A percentile compares a stretch with the other conserved stretches of the same genome.
These are phyloP conservation scores for Pipistrellus kuhlii DNA, from an alignment of 2,797 vertebrate genomes.

Conservation along the genomic window DNA sequence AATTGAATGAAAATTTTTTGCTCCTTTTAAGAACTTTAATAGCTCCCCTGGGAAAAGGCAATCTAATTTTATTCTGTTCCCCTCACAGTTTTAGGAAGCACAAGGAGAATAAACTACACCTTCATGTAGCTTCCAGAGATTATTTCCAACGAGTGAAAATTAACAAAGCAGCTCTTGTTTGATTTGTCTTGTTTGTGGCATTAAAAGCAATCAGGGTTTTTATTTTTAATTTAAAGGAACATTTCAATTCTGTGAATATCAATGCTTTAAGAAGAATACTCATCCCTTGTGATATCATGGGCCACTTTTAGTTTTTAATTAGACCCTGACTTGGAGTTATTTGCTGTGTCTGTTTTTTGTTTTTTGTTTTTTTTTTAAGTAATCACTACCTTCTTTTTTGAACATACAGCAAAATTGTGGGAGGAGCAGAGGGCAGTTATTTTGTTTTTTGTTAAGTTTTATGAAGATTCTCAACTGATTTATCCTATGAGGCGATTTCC, in stretches of 20 bases:
- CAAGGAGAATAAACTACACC: conserved; percentile 43
- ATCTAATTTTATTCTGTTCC: conserved; percentile 38
- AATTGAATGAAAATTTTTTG: conserved; percentile 83
- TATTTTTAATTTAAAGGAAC: conserved; percentile 75
- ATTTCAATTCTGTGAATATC: conserved; percentile 63
- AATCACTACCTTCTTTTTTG: conserved; percentile 11
- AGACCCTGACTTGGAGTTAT: conserved; percentile 51
- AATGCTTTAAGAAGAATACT: conserved; percentile 54
- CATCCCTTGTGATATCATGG: conserved; percentile 29
- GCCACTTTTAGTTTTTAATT: conserved; percentile 45
- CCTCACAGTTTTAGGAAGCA: conserved; percentile 49
- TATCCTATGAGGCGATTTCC: background rate
- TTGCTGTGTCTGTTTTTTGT: conserved; percentile 32
- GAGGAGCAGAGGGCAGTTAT: background rate
- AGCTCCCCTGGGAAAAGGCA: conserved; percentile 42
- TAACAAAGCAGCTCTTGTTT: conserved; percentile 81
- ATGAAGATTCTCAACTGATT: conserved; percentile 49
- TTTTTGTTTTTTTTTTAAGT: conserved; percentile 54
- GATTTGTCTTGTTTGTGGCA: conserved; percentile 83
- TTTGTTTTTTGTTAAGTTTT: conserved; percentile 53
- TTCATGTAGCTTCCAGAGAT: conserved; percentile 70
- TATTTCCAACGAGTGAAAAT: conserved; percentile 78
- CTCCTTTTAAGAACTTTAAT: conserved; percentile 50
- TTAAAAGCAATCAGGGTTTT: conserved; percentile 72
- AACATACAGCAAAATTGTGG: background rate